phyloP scores from a whole-genome alignment of 2,888 invertebrate genomes.

The Aradus depressus region DNA sequence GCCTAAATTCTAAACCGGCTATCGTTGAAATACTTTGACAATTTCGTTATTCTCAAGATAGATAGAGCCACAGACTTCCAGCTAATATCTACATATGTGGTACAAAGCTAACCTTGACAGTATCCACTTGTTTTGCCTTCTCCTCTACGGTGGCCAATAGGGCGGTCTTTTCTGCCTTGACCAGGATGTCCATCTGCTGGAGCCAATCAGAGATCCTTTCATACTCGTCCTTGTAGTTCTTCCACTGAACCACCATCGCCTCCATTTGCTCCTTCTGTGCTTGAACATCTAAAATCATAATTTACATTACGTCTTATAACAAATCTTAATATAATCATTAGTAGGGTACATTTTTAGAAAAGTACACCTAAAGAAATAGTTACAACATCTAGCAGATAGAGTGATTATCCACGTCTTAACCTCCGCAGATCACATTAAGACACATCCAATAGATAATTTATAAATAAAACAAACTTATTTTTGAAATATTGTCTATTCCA shows the following conservation, averaged over 20 bases:
- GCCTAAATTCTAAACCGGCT: too few relatives aligned
- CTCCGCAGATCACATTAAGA: too few relatives aligned
- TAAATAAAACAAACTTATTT: too few relatives aligned
- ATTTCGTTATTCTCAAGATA: not conserved
- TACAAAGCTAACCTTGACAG: conserved; percentile 42
- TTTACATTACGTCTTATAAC: too few relatives aligned
- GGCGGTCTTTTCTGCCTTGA: conserved; percentile 80
- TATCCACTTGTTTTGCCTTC: conserved; percentile 72
- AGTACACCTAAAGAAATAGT: too few relatives aligned
- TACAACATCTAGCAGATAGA: too few relatives aligned
- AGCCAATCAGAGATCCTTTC: conserved; percentile 85
- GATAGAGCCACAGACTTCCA: not conserved
- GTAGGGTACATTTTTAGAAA: too few relatives aligned
- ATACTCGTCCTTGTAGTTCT: conserved; percentile 85
- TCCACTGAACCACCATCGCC: conserved; percentile 69
- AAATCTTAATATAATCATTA: too few relatives aligned
- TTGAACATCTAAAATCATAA: conserved; percentile 64
- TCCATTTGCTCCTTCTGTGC: conserved; percentile 76
- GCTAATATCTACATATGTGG: not conserved
- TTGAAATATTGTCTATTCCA: too few relatives aligned
- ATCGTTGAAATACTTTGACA: too few relatives aligned
- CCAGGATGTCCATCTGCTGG: conserved; percentile 80
- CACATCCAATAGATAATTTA: too few relatives aligned
- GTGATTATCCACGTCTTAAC: too few relatives aligned
- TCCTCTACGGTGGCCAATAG: conserved; percentile 66